Conservation (phyloP, 2,888 invertebrate genomes). For the Lasius platythorax region DNA sequence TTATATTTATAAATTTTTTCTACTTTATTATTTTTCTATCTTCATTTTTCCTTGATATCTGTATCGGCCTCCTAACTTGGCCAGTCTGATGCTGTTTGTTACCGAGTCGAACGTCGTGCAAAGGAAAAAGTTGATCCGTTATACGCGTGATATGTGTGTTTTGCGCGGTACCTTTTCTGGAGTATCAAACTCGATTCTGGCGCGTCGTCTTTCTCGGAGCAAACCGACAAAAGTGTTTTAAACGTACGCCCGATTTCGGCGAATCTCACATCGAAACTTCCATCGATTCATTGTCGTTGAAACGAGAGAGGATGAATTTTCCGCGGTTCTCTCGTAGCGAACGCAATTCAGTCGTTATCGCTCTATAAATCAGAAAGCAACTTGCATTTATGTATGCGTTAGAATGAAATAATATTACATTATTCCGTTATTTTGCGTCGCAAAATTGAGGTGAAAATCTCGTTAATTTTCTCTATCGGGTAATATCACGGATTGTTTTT, state of each 20-base stretch:
- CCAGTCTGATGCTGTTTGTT: slow-evolving; percentile 12
- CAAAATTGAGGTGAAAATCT: slow-evolving; percentile 17
- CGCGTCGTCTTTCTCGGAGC: slow-evolving; percentile 22
- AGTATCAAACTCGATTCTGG: slow-evolving; percentile 42
- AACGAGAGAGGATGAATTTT: background rate
- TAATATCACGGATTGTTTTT: slow-evolving; percentile 15
- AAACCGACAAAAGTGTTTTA: background rate
- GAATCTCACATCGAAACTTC: background rate
- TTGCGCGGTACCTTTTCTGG: slow-evolving; percentile 38
- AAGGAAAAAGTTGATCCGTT: slow-evolving; percentile 43
- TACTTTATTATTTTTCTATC: background rate
- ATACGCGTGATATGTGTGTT: slow-evolving; percentile 42
- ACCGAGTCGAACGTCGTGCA: background rate
- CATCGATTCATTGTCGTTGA: background rate
- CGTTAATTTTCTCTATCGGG: slow-evolving; percentile 39
- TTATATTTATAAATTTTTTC: background rate
- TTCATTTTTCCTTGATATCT: background rate
- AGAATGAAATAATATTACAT: background rate
- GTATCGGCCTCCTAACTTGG: background rate
- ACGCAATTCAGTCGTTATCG: slow-evolving; percentile 12
- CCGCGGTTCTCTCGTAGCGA: background rate
- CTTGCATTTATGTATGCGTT: background rate
- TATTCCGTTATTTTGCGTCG: slow-evolving; percentile 15
- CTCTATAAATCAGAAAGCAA: background rate
- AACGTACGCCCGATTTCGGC: background rate